Evolutionary conservation across 1,140 invertebrate genomes (phyloP).

Genomic region (Agrypnia vestita): DNA sequence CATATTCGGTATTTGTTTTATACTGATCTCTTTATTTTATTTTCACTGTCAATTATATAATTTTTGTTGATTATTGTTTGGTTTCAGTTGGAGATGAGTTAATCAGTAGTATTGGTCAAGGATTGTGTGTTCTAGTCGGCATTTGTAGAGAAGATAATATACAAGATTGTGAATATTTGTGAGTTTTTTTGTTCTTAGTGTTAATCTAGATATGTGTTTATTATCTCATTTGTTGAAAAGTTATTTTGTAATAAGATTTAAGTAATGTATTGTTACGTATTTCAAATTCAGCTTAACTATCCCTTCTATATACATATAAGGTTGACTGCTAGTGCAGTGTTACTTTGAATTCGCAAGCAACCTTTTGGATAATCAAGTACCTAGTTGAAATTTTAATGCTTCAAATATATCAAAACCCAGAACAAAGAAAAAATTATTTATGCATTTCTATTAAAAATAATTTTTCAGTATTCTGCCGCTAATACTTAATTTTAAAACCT

Average conservation of each 20-base stretch:
- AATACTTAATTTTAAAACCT: no score
- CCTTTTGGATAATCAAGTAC: no score
- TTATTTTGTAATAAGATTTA: background rate
- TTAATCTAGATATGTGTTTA: background rate
- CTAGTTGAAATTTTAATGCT: no score
- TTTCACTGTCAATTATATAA: background rate
- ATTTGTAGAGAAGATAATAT: slow-evolving; percentile 84
- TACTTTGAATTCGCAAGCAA: no score
- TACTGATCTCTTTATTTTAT: no score
- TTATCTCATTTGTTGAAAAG: background rate
- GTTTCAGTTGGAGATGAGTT: slow-evolving; percentile 84
- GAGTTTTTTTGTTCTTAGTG: slow-evolving; percentile 66
- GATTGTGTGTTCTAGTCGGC: slow-evolving; percentile 90
- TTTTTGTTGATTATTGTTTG: slow-evolving; percentile 48
- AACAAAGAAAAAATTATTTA: background rate
- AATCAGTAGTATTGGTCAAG: slow-evolving; percentile 87
- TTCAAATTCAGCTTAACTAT: background rate
- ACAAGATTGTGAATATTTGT: slow-evolving; percentile 92
- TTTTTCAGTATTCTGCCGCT: no score
- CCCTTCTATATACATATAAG: background rate
- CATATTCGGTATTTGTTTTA: no score
- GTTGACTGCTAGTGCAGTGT: no score
- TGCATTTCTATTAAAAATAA: no score
- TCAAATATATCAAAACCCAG: background rate
- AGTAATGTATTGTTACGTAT: background rate